Conservation (phyloP, 1,140 invertebrate species). For the Drosophila repleta region DNA sequence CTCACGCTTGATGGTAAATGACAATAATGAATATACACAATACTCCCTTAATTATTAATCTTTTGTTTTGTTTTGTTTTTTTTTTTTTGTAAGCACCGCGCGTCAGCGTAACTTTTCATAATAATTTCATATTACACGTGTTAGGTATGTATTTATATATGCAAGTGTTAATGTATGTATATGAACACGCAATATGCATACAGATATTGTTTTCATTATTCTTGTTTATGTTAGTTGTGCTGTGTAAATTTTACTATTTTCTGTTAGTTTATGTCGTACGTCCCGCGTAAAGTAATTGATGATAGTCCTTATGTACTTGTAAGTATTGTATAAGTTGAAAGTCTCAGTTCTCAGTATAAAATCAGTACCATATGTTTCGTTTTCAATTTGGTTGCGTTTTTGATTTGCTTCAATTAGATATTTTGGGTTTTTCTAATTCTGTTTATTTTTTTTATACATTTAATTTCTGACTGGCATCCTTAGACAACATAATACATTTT, state of each 20-base stretch:
- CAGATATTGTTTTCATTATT: constrained; percentile 24
- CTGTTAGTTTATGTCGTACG: constrained; percentile 55
- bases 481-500: constrained; percentile 37
- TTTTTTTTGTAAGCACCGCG: constrained; percentile 68
- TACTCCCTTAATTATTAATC: constrained; percentile 15
- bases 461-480: constrained; percentile 39
- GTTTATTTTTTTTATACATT: constrained; percentile 48
- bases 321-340: constrained; percentile 71
- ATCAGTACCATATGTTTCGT: constrained; percentile 78
- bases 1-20: not conserved
- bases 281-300: constrained; percentile 71
- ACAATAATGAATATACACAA: constrained; percentile 28
- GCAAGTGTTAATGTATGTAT: constrained; percentile 11
- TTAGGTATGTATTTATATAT: constrained; percentile 48
- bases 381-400: constrained; percentile 50
- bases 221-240: constrained; percentile 22
- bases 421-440: constrained; percentile 31
- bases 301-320: constrained; percentile 68
- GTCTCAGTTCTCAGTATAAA: constrained; percentile 82
- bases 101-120: constrained; percentile 64
- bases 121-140: constrained; percentile 31
- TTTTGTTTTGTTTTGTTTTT: constrained; percentile 16
- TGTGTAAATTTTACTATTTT: constrained; percentile 76
- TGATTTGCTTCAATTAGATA: constrained; percentile 22
- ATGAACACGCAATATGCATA: constrained; percentile 6